Base-by-base conservation (phyloP, 2,797 vertebrate species). In the Pipistrellus kuhlii region DNA sequence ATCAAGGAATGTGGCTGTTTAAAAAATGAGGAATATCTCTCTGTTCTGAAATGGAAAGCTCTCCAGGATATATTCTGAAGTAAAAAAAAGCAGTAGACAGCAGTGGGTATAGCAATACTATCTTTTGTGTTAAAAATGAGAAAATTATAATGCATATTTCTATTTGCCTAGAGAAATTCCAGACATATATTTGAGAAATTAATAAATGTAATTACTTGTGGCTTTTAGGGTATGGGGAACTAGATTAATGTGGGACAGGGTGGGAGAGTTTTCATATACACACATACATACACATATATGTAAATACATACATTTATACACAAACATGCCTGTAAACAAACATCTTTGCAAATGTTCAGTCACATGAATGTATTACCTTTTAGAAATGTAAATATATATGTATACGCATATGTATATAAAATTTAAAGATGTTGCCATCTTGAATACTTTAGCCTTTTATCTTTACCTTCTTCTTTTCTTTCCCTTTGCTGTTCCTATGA, bases 51-150 rank as follows among this genome's bases (percentile, higher is more conserved):
- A 91, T 94, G 41, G 23, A 91, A 95, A 90, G 12, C 35, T 85
- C 38, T 88, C 75, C 6, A 83, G 71, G 30, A 93, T 48, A 94
- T 55, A 94, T 62, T 72, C 73, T 72, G 27, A 85, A 94, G 64
- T 75, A 38, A 91, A 89, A 30, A 38, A 35, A 53, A 76, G 14
- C 62, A 81, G 81, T 62, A 51, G 53, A 80, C 8, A 66, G 51
- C 9, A 88, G 25, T 78, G 71, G 20, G 51, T 35, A 81, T 32
- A 88, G 25, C 88, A 84, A 4, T 57, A 21, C 72, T 78, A 57
- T 72, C n/a, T 62, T 81, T 93, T 94, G 18, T 88, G 59, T 92
- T 89, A 90, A 95, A 95, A 81, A 78, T 87, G 72, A 77, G 69
- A 84, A 80, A 89, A 59, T 90, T 83, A 76, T 21, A 84, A 71